Base-by-base conservation (phyloP, 2,888 invertebrate genomes). In the Serripes groenlandicus region DNA sequence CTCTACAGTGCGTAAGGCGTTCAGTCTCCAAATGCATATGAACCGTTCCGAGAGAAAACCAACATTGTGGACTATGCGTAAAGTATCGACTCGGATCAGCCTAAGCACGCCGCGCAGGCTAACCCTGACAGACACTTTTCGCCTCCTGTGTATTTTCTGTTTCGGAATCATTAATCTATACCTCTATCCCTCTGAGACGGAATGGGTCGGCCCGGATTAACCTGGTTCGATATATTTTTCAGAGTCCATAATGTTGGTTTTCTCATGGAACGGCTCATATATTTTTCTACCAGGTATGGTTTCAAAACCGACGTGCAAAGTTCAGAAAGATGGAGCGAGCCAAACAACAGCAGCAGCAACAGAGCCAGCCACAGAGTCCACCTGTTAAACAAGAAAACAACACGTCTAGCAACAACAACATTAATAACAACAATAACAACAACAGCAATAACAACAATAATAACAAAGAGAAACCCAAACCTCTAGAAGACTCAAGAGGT, bases 311-410 rank as follows among this genome's bases (percentile, higher is more conserved):
- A 32, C 88, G 94, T 34, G 94, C 94, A 1, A 94, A 94, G 84
- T 94, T 94, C 89, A 86, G 94, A 49, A 94, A 94, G 88, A 93
- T 94, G 92, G 94, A 94, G 83, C 72, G 94, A 66, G 92, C 93
- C 73, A 94, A 94, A 87, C 94, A 94, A 74, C 94, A 94, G 68
- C 92, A 93, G 66, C 92, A 93, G 74, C 90, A 89, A 21, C 82
- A 80, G 34, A 86, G 77, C 30, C 85, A 88, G 62, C 88, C 86
- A 30, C 86, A 86, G 56, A 86, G 82, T 68, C 86, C 88, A 21
- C 73, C 88, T 35, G 86, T 90, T 3, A 90, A 90, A 81, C 89
- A 90, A 54, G 89, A 90, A 64, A 86, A 85, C 70, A 87, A 82
- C 81, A 83, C 72, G 69, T 86, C 77, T 37, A 89, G 69, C 71